phyloP scores from a whole-genome alignment of 2,113 vertebrate genomes.

The Meleagris gallopavo region DNA sequence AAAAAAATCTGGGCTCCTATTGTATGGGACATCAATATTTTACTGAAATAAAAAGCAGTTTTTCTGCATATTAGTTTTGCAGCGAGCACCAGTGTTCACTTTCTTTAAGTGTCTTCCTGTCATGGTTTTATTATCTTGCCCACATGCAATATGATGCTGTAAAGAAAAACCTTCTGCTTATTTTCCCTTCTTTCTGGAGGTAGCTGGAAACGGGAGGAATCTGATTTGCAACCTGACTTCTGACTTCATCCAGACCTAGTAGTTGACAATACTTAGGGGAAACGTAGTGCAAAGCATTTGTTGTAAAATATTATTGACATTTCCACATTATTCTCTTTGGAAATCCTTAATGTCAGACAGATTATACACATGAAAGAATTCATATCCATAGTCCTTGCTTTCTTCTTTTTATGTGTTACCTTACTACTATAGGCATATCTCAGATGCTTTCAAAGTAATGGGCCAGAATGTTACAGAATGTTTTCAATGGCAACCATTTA shows the following conservation, averaged over 20 bases:
- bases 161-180: background rate
- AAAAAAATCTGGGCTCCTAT: background rate
- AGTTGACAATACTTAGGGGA: background rate
- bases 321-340: background rate
- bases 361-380: background rate
- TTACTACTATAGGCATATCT: background rate
- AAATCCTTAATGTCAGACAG: background rate
- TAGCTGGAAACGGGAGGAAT: background rate
- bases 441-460: background rate
- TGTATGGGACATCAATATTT: background rate
- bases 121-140: background rate
- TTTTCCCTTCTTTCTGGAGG: background rate
- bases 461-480: background rate
- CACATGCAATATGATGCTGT: fast-evolving
- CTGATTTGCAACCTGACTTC: background rate
- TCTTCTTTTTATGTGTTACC: background rate
- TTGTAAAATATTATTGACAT: background rate
- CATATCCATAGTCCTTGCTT: background rate
- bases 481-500: background rate
- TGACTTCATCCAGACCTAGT: background rate
- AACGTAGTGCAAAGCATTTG: background rate
- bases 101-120: background rate
- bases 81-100: background rate
- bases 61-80: background rate
- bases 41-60: background rate